These are phyloP conservation scores for Caradrina kadenii DNA, from an alignment of 2,888 invertebrate genomes.

Conservation along the genomic window DNA sequence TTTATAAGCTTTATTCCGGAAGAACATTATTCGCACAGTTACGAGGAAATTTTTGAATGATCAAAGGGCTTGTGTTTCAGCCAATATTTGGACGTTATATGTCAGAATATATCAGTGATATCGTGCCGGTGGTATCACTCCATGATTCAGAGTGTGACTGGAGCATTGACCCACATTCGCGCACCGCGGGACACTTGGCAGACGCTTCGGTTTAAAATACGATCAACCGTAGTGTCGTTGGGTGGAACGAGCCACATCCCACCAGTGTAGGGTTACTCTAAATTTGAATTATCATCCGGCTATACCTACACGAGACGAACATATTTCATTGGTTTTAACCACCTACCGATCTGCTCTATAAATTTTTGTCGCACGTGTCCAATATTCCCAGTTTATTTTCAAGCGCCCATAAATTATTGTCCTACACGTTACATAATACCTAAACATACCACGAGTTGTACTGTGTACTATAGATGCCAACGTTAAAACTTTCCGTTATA, in stretches of 20 bases:
- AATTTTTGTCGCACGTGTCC: constrained; percentile 14
- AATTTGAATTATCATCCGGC: constrained; percentile 61
- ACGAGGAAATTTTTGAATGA: constrained; percentile 38
- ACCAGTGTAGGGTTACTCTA: constrained; percentile 63
- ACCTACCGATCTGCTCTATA: constrained; percentile 29
- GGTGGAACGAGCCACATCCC: constrained; percentile 36
- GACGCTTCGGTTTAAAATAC: constrained; percentile 80
- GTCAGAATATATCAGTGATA: constrained; percentile 48
- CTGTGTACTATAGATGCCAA: constrained; percentile 35
- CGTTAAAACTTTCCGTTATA: constrained; percentile 26
- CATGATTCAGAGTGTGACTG: constrained; percentile 74
- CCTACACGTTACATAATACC: constrained; percentile 32
- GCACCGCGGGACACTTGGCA: constrained; percentile 83
- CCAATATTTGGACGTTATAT: constrained; percentile 55
- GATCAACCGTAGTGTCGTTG: constrained; percentile 65
- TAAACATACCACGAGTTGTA: constrained; percentile 10
- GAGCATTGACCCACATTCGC: constrained; percentile 88
- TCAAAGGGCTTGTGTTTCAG: constrained; percentile 53
- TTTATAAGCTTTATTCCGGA: constrained; percentile 36
- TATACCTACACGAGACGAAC: constrained; percentile 33
- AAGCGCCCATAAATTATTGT: constrained; percentile 35
- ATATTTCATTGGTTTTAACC: constrained; percentile 29
- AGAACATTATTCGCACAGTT: constrained; percentile 34
- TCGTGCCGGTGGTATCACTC: constrained; percentile 57
- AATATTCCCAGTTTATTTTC: constrained; percentile 46